A percentile compares a stretch with the other conserved stretches of the same genome.
These are phyloP conservation scores for Leptonema lineaticorne DNA, from an alignment of 1,140 invertebrate genomes.

Conservation along the genomic window DNA sequence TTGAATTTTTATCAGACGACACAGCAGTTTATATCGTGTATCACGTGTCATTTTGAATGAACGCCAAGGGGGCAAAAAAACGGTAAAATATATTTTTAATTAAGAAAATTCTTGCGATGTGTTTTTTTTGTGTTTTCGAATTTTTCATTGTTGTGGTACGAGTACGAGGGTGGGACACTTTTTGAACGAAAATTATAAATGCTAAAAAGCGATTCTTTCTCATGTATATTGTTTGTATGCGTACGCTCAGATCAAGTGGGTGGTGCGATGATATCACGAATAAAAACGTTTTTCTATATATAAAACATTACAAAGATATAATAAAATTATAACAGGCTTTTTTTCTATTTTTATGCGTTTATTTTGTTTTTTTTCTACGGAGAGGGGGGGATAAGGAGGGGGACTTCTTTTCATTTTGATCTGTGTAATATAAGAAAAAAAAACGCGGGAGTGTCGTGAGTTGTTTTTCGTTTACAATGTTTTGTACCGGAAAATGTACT, in stretches of 20 bases:
- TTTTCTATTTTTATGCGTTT: too few relatives aligned
- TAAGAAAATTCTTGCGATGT: too few relatives aligned
- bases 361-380: too few relatives aligned
- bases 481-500: background rate
- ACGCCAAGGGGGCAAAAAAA: too few relatives aligned
- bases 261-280: conserved; percentile 8
- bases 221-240: background rate
- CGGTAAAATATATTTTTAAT: too few relatives aligned
- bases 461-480: background rate
- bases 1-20: background rate
- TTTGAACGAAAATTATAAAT: background rate
- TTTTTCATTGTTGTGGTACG: too few relatives aligned
- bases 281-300: conserved; percentile 6
- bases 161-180: background rate
- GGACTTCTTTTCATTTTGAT: too few relatives aligned
- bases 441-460: background rate
- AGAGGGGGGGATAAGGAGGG: too few relatives aligned
- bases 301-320: background rate
- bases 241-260: background rate
- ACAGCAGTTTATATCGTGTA: background rate
- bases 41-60: too few relatives aligned
- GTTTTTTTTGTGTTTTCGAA: too few relatives aligned
- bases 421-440: too few relatives aligned
- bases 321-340: background rate
- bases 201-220: background rate